A percentile compares a stretch with the other conserved stretches of the same genome.
phyloP scores from a whole-genome alignment of 2,113 vertebrate genomes.

The Casuarius casuarius region DNA sequence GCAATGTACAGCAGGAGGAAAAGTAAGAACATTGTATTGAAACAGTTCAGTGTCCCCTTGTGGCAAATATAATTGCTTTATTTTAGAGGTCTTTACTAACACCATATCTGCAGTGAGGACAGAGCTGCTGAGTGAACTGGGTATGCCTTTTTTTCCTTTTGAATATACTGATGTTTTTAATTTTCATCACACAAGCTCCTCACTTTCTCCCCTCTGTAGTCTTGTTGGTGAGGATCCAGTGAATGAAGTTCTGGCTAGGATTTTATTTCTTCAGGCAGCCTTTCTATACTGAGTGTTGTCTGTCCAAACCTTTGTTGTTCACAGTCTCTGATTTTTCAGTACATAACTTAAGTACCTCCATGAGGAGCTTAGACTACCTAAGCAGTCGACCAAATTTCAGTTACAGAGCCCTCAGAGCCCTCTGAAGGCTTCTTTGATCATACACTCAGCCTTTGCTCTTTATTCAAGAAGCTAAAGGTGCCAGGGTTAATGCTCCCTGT shows the following conservation, averaged over 20 bases:
- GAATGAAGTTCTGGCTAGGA: background rate
- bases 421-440: conserved; percentile 19
- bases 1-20: background rate
- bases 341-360: background rate
- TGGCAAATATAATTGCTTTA: background rate
- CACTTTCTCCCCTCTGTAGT: conserved; percentile 45
- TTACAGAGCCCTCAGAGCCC: background rate
- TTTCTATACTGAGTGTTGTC: conserved; percentile 22
- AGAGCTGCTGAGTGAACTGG: background rate
- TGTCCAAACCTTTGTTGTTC: conserved; percentile 49
- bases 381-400: background rate
- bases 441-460: background rate
- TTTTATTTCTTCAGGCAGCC: conserved; percentile 33
- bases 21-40: background rate
- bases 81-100: background rate
- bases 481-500: background rate
- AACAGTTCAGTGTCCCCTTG: background rate
- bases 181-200: conserved; percentile 1
- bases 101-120: background rate
- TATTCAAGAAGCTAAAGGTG: background rate
- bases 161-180: conserved; percentile 5
- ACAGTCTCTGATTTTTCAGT: conserved; percentile 21
- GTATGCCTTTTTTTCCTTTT: conserved; percentile 1
- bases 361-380: conserved; percentile 21
- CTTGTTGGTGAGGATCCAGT: background rate